Conservation (phyloP, 2,797 vertebrate species). For the Enteromius afrohamiltoni region DNA sequence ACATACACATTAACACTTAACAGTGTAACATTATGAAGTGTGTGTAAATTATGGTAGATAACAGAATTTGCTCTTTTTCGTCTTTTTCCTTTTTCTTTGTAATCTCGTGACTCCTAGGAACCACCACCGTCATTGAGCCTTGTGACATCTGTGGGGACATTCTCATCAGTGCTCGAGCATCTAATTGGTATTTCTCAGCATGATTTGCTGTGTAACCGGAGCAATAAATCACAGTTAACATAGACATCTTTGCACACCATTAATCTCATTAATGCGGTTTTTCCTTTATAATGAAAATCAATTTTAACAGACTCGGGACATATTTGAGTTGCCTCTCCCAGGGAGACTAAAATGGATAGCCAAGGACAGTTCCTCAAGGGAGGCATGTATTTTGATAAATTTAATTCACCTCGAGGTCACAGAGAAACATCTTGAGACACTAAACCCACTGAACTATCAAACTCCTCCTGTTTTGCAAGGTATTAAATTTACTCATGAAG, state of each 20-base stretch:
- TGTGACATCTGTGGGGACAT: conserved; percentile 29
- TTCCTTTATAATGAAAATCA: conserved; percentile 50
- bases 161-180: conserved; percentile 26
- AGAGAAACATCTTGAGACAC: conserved; percentile 40
- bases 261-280: conserved; percentile 48
- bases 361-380: conserved; percentile 38
- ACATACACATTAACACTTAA: conserved; percentile 14
- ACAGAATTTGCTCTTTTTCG: not conserved
- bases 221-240: conserved; percentile 56
- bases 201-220: conserved; percentile 51
- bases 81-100: not conserved
- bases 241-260: conserved; percentile 20
- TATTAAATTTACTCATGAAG: conserved; percentile 24
- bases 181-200: conserved; percentile 52
- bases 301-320: conserved; percentile 47
- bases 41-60: not conserved
- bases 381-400: conserved; percentile 57
- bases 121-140: conserved; percentile 15
- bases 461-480: conserved; percentile 33
- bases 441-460: conserved; percentile 48
- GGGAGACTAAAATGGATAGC: conserved; percentile 45
- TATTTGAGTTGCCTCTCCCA: conserved; percentile 48
- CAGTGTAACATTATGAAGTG: not conserved
- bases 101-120: conserved; percentile 2
- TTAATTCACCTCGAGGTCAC: conserved; percentile 56